Conservation (phyloP, 2,113 vertebrate genomes). For the Grantiella picta region DNA sequence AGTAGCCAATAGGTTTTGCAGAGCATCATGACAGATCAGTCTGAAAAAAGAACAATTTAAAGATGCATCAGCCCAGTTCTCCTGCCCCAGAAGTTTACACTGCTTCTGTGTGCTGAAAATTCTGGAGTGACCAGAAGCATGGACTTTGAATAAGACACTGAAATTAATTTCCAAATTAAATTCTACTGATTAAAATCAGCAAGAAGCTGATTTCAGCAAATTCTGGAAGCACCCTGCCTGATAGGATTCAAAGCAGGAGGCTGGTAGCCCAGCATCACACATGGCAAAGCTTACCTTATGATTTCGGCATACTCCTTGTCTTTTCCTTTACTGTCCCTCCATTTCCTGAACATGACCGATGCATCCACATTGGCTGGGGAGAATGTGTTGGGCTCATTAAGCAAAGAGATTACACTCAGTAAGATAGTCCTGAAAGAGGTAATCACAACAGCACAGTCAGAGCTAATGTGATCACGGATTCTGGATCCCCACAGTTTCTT, state of each 20-base stretch:
- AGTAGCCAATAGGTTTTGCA: background rate
- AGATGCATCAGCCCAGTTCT: background rate
- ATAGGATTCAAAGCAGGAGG: background rate
- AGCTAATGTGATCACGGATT: fast-evolving
- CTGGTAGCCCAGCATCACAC: background rate
- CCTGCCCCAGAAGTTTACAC: background rate
- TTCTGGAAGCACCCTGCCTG: background rate
- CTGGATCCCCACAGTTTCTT: background rate
- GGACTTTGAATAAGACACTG: background rate
- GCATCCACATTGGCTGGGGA: conserved; percentile 97
- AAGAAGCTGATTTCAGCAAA: background rate
- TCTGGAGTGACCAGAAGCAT: background rate
- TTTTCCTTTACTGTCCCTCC: conserved; percentile 99
- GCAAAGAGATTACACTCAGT: conserved; percentile 96
- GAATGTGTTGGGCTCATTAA: conserved; percentile 99
- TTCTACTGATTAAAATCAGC: too few species aligned
- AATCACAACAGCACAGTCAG: conserved; percentile 16
- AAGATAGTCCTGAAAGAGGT: conserved; percentile 84
- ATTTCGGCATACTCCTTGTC: conserved; percentile 98
- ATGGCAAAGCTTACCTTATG: conserved; percentile 80
- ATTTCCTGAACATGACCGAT: conserved; percentile 98
- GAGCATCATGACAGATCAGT: background rate
- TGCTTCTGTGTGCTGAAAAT: background rate
- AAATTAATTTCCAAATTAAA: background rate
- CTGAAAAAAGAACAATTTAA: background rate